Conservation (phyloP, 2,888 invertebrate genomes). For the Nudaria mundana region DNA sequence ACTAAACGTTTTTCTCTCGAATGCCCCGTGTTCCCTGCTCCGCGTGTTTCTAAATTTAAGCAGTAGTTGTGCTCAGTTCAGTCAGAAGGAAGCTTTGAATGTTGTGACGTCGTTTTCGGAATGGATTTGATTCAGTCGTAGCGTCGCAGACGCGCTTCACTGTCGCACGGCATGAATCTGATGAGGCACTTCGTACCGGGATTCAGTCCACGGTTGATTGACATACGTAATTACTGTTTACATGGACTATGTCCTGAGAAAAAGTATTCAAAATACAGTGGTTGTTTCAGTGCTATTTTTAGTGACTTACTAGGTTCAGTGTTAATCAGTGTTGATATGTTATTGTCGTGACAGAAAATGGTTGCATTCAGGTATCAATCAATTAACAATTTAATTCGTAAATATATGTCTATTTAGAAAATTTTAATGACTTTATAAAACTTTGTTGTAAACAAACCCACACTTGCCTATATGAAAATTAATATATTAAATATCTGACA, state of each 20-base stretch:
- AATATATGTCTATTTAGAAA: not conserved
- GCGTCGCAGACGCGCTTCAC: slow-evolving; percentile 43
- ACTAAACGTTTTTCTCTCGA: slow-evolving; percentile 53
- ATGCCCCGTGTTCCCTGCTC: slow-evolving; percentile 67
- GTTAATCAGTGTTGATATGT: slow-evolving; percentile 12
- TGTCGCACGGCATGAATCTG: slow-evolving; percentile 51
- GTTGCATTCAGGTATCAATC: slow-evolving; percentile 40
- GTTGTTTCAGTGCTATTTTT: slow-evolving; percentile 45
- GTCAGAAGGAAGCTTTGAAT: slow-evolving; percentile 61
- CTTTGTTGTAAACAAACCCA: too few relatives aligned
- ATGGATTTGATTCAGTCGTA: slow-evolving; percentile 39
- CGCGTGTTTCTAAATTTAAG: slow-evolving; percentile 75
- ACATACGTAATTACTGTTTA: slow-evolving; percentile 26
- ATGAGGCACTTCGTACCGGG: slow-evolving; percentile 39
- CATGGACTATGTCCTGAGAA: slow-evolving; percentile 38
- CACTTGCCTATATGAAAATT: too few relatives aligned
- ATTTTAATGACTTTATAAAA: not conserved
- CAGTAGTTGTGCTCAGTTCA: slow-evolving; percentile 65
- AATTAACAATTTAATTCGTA: slow-evolving; percentile 2
- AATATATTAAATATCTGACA: too few relatives aligned
- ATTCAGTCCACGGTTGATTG: slow-evolving; percentile 23
- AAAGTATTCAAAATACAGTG: slow-evolving; percentile 44
- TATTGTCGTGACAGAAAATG: slow-evolving; percentile 19
- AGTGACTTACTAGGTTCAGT: slow-evolving; percentile 42
- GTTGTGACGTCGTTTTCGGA: slow-evolving; percentile 60